Evolutionary conservation across 1,140 invertebrate species (phyloP), one percentile per base, ranked within the genome.

Genomic region (Goniozus legneri): DNA sequence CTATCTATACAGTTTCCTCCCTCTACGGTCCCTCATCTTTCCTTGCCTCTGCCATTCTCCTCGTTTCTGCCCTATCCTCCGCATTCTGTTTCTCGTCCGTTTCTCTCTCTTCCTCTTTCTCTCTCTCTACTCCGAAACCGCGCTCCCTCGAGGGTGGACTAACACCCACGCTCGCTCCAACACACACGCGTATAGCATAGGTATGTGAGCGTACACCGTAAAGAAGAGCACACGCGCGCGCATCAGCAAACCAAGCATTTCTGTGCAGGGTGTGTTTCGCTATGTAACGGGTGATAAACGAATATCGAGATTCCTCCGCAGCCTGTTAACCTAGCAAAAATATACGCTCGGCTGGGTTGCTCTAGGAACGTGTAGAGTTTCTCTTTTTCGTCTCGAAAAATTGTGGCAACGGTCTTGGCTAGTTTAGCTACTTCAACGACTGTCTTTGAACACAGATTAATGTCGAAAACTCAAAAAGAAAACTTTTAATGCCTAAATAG

Each of bases 101-200:
- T 47, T 38, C 44, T 24, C 51, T 40, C 40, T 21, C 20, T 45
- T 54, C 35, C 54, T 52, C 55, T 44, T 52, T 43, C 60, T 50
- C 56, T 46, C 49, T 49, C 44, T n/a, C n/a, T n/a, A 52, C 44
- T 47, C 18, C 33, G 44, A 44, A 43, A 57, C 47, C 43, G 40
- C 52, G 39, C 56, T 64, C 60, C 59, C 67, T 67, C 64, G 65
- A 71, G 69, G 69, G 68, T 75, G 69, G 70, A 75, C 71, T 64
- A 63, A 63, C 62, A 66, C 62, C n/a, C n/a, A n/a, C n/a, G n/a
- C n/a, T n/a, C n/a, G n/a, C n/a, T n/a, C n/a, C n/a, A n/a, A 62
- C 60, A 60, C 62, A 61, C 53, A 53, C 46, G 59, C 54, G 35
- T 45, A 47, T 59, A 47, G 51, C 50, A 38, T 35, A 37, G 43